A percentile compares a stretch with the other conserved stretches of the same genome.
Conservation (phyloP, 2,888 invertebrate species). For the Drosophila recens region DNA sequence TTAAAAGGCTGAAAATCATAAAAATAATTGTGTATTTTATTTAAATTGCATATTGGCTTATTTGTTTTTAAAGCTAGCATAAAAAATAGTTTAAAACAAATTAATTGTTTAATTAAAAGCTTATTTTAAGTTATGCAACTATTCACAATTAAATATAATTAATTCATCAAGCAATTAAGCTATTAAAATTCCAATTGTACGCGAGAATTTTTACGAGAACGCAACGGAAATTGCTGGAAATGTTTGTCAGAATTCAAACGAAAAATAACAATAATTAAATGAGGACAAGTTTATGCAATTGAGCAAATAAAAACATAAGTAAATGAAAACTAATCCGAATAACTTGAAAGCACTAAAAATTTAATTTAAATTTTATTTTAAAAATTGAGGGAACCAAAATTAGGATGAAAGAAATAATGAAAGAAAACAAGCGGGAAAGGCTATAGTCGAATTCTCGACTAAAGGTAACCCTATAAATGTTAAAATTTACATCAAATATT, state of each 20-base stretch:
- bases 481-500: too few relatives aligned
- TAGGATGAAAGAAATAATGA: too few relatives aligned
- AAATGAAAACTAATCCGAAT: not conserved
- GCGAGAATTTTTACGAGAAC: conserved; percentile 21
- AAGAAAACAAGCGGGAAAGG: too few relatives aligned
- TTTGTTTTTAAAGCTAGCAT: not conserved
- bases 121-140: not conserved
- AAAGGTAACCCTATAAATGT: too few relatives aligned
- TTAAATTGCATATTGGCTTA: conserved; percentile 23
- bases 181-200: conserved; percentile 39
- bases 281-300: conserved; percentile 43
- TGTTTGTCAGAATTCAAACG: conserved; percentile 7
- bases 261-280: conserved; percentile 3
- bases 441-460: too few relatives aligned
- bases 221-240: conserved; percentile 45
- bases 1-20: not conserved
- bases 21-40: conserved; percentile 5
- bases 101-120: conserved; percentile 24
- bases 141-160: conserved; percentile 16
- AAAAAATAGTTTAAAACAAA: conserved; percentile 6
- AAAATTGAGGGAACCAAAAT: too few relatives aligned
- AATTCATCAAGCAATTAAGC: conserved; percentile 32
- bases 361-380: too few relatives aligned
- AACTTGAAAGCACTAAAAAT: too few relatives aligned
- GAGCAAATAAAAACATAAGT: not conserved